Evolutionary conservation across 2,888 invertebrate genomes (phyloP).

Genomic region (Hirtodrosophila duncani): DNA sequence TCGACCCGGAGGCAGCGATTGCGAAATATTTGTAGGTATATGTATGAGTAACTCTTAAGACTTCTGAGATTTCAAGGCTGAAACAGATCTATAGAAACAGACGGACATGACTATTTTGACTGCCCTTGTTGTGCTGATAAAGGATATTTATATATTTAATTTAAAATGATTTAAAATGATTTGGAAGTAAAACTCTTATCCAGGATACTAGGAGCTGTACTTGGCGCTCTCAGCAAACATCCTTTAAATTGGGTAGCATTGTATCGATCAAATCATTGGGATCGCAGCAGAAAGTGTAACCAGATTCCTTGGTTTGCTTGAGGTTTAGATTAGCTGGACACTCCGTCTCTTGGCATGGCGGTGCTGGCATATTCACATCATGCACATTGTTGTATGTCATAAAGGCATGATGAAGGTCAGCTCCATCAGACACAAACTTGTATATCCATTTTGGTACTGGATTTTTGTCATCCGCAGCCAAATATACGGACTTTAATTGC

Average conservation of each 20-base stretch:
- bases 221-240: slow-evolving; percentile 19
- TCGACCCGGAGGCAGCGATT: too few relatives aligned
- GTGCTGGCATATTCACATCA: neutral
- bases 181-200: too few relatives aligned
- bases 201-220: too few relatives aligned
- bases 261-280: slow-evolving; percentile 16
- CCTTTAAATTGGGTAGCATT: slow-evolving; percentile 17
- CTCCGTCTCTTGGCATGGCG: slow-evolving; percentile 3
- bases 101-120: too few relatives aligned
- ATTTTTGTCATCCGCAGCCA: slow-evolving; percentile 3
- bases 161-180: too few relatives aligned
- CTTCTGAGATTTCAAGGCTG: too few relatives aligned
- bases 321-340: slow-evolving; percentile 11
- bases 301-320: neutral
- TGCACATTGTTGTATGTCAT: slow-evolving; percentile 40
- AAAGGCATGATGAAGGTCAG: slow-evolving; percentile 10
- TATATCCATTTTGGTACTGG: slow-evolving; percentile 46
- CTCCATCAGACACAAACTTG: slow-evolving; percentile 29
- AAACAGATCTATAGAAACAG: too few relatives aligned
- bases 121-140: too few relatives aligned
- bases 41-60: too few relatives aligned
- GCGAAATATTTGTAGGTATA: too few relatives aligned
- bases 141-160: too few relatives aligned
- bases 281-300: slow-evolving; percentile 36
- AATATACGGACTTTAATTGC: slow-evolving; percentile 12